These are phyloP conservation scores for Salvelinus fontinalis DNA, from an alignment of 2,113 vertebrate species.

Conservation along the genomic window DNA sequence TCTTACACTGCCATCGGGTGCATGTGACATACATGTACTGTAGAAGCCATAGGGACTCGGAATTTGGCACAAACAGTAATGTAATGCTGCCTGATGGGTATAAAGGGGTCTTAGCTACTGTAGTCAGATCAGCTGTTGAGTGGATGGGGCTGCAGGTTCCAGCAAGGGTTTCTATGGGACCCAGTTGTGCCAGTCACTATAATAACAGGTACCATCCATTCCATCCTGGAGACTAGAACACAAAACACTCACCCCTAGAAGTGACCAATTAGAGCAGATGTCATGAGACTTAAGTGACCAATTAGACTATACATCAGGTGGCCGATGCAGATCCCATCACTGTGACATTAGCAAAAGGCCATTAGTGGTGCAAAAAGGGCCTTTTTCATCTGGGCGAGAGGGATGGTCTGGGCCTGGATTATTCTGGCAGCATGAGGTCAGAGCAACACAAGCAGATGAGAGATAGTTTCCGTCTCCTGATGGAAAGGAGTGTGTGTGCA, in stretches of 20 bases:
- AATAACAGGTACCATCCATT: too few species aligned
- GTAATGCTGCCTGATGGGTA: too few species aligned
- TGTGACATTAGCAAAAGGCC: not conserved
- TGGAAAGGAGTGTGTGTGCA: constrained; percentile 15
- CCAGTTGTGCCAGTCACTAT: too few species aligned
- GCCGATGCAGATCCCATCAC: not conserved
- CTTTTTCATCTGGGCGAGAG: not conserved
- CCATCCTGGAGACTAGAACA: not conserved
- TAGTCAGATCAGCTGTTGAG: not conserved
- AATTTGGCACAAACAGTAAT: too few species aligned
- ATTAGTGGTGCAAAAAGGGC: not conserved
- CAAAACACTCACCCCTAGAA: too few species aligned
- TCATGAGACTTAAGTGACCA: too few species aligned
- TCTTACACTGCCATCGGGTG: not conserved
- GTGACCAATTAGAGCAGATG: too few species aligned
- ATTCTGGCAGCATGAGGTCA: constrained; percentile 29
- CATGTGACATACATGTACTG: not conserved
- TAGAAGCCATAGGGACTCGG: too few species aligned
- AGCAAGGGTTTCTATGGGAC: too few species aligned
- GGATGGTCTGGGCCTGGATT: not conserved
- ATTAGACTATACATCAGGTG: too few species aligned
- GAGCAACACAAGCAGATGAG: constrained; percentile 23
- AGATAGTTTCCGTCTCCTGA: constrained; percentile 40
- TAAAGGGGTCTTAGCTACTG: too few species aligned
- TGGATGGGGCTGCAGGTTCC: too few species aligned